Conservation (phyloP, 2,113 vertebrate genomes). For the Pterocles burchelli region DNA sequence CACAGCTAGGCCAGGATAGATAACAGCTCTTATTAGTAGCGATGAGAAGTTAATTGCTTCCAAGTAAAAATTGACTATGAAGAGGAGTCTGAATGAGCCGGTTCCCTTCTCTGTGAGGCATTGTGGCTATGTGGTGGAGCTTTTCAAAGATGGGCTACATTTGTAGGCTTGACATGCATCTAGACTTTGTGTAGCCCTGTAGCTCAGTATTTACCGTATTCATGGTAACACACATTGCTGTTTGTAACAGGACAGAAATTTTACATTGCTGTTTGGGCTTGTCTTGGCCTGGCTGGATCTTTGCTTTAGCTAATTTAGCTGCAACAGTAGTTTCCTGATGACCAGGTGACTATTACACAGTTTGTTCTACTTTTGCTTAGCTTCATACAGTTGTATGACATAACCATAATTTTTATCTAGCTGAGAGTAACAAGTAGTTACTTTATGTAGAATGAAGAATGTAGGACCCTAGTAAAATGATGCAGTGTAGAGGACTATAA, state of each 20-base stretch:
- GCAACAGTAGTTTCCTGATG: neutral
- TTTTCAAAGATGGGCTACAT: neutral
- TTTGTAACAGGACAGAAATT: neutral
- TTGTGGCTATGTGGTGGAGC: neutral
- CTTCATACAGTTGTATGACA: neutral
- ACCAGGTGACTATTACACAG: neutral
- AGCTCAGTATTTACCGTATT: neutral
- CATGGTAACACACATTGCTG: neutral
- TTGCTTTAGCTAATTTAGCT: neutral
- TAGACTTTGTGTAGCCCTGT: neutral
- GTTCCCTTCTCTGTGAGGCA: neutral
- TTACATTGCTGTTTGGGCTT: slow-evolving; percentile 5
- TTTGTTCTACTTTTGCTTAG: neutral
- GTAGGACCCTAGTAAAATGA: neutral
- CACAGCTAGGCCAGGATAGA: neutral
- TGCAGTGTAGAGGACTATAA: neutral
- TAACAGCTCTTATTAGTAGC: neutral
- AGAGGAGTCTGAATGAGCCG: neutral
- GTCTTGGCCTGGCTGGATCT: neutral
- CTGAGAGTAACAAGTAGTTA: neutral
- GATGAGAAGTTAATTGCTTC: neutral
- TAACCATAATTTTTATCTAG: neutral
- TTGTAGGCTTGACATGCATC: neutral
- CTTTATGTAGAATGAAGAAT: neutral
- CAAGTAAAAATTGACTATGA: neutral